Conservation (phyloP, 1,140 invertebrate genomes). For the Thalassaphorura encarpata region DNA sequence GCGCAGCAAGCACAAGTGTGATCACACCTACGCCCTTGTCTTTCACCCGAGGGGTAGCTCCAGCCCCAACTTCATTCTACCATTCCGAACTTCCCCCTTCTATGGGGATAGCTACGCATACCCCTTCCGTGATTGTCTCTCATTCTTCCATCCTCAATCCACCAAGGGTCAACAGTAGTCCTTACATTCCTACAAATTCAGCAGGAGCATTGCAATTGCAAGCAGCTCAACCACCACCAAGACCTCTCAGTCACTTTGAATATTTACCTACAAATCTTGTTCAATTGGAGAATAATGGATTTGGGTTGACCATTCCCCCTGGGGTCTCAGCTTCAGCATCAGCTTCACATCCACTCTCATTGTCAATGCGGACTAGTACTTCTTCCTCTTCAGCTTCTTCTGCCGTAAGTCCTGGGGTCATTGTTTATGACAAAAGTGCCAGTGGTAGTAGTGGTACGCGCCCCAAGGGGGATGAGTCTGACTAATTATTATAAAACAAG, state of each 20-base stretch:
- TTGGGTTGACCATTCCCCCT: too few relatives aligned
- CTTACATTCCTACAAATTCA: constrained; percentile 25
- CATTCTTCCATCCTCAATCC: constrained; percentile 12
- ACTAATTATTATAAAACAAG: neutral
- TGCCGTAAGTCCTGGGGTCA: neutral
- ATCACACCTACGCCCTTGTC: too few relatives aligned
- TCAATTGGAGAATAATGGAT: too few relatives aligned
- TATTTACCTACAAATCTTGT: neutral
- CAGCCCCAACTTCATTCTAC: too few relatives aligned
- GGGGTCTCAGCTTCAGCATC: constrained; percentile 4
- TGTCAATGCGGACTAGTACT: neutral
- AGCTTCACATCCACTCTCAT: constrained; percentile 1
- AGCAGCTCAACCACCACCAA: neutral
- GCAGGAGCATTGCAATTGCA: neutral
- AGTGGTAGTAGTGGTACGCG: too few relatives aligned
- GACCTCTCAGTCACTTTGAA: neutral
- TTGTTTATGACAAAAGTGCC: neutral
- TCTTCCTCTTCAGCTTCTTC: neutral
- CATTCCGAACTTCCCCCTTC: too few relatives aligned
- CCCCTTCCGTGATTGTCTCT: neutral
- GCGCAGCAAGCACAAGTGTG: neutral
- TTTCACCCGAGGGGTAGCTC: too few relatives aligned
- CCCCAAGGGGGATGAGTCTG: too few relatives aligned
- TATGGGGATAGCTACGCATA: too few relatives aligned
- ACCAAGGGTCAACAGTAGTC: constrained; percentile 18